phyloP scores from a whole-genome alignment of 2,113 vertebrate genomes.

The Beaufortia kweichowensis region DNA sequence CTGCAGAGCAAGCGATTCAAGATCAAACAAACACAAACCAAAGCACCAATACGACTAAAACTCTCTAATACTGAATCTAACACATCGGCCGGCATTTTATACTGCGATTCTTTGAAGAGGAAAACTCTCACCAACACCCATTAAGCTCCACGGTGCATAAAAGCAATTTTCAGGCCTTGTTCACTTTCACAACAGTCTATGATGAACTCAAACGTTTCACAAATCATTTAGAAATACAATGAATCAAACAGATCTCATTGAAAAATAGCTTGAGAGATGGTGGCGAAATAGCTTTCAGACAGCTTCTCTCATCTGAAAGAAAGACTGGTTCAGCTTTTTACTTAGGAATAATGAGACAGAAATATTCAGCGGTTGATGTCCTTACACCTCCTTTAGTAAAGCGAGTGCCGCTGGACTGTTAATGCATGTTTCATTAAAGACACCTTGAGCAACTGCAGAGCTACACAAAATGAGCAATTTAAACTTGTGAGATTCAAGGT shows the following conservation, averaged over 20 bases:
- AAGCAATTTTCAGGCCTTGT: not conserved
- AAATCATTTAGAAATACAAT: not conserved
- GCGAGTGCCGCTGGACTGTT: conserved; percentile 1
- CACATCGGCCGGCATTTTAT: not conserved
- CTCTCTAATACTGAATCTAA: not conserved
- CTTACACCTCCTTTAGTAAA: too few species aligned
- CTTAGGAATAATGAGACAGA: not conserved
- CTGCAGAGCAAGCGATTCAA: not conserved
- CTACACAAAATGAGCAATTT: conserved; percentile 17
- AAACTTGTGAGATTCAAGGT: not conserved
- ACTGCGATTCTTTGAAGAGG: not conserved
- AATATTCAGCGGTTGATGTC: not conserved
- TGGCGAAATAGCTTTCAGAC: not conserved
- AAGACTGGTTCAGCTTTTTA: not conserved
- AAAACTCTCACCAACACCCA: not conserved
- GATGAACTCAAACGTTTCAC: not conserved
- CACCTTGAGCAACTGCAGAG: conserved; percentile 6
- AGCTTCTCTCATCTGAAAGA: not conserved
- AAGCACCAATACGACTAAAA: not conserved
- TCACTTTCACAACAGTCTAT: conserved; percentile 7
- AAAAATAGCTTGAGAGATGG: not conserved
- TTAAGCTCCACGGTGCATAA: not conserved
- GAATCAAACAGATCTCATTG: not conserved
- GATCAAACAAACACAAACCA: conserved; percentile 1
- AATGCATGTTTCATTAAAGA: conserved; percentile 19